A percentile compares a stretch with the other conserved stretches of the same genome.
Conservation (phyloP, 2,888 invertebrate species). For the Lochmaea capreae region DNA sequence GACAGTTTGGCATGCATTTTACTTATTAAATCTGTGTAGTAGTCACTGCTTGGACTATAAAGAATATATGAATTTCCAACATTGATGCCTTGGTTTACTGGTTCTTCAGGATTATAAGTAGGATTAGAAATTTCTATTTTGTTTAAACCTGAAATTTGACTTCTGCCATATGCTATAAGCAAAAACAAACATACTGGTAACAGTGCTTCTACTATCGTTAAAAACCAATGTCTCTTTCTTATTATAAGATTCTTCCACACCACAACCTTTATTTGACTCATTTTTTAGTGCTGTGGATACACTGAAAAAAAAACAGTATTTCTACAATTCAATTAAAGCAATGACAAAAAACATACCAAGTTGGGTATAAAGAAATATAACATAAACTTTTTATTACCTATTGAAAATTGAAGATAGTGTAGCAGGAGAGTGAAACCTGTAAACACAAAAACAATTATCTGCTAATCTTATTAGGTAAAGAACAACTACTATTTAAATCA, state of each 20-base stretch:
- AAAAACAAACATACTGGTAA: slow-evolving; percentile 60
- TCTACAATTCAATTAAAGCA: not conserved
- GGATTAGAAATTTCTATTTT: slow-evolving; percentile 55
- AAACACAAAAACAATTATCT: too few relatives aligned
- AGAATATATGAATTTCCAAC: slow-evolving; percentile 48
- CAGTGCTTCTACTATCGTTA: slow-evolving; percentile 58
- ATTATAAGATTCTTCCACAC: slow-evolving; percentile 61
- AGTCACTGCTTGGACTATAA: slow-evolving; percentile 57
- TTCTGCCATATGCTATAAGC: slow-evolving; percentile 60
- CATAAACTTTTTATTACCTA: too few relatives aligned
- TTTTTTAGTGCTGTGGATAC: not conserved
- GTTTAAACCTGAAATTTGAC: slow-evolving; percentile 58
- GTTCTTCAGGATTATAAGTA: slow-evolving; percentile 50
- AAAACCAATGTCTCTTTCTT: slow-evolving; percentile 59
- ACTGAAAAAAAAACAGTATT: not conserved
- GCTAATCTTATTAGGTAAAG: too few relatives aligned
- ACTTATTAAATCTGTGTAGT: slow-evolving; percentile 55
- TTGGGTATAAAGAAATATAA: too few relatives aligned
- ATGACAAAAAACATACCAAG: too few relatives aligned
- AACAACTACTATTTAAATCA: too few relatives aligned
- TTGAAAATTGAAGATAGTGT: too few relatives aligned
- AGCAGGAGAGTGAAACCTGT: too few relatives aligned
- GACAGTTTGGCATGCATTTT: slow-evolving; percentile 56
- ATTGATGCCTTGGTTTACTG: slow-evolving; percentile 40
- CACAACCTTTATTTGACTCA: slow-evolving; percentile 55